These are phyloP conservation scores for Dolichomitus sp. DNA, from an alignment of 2,888 invertebrate species.

Conservation along the genomic window DNA sequence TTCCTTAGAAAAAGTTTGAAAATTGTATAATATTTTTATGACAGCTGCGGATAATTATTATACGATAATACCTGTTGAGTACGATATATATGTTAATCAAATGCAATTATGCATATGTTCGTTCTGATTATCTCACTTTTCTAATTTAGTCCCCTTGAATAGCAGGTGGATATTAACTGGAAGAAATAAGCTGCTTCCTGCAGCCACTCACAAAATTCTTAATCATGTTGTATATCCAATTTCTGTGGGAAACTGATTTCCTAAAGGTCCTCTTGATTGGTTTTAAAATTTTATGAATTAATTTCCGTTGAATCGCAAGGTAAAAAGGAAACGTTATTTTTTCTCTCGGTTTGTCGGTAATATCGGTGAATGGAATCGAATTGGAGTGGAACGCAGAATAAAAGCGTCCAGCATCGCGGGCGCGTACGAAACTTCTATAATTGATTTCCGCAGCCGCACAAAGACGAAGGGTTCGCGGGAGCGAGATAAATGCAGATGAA, in stretches of 20 bases:
- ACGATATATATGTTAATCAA: too few relatives aligned
- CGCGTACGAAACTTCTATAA: slow-evolving; percentile 68
- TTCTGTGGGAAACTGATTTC: slow-evolving; percentile 41
- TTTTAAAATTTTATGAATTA: slow-evolving; percentile 61
- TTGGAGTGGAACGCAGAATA: slow-evolving; percentile 63
- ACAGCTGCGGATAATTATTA: too few relatives aligned
- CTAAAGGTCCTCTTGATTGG: slow-evolving; percentile 41
- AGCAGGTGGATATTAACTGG: neutral
- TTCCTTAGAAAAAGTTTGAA: too few relatives aligned
- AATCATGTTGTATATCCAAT: slow-evolving; percentile 38
- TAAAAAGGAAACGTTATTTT: slow-evolving; percentile 46
- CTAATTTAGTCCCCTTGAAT: neutral
- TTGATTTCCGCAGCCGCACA: slow-evolving; percentile 69
- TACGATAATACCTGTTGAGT: too few relatives aligned
- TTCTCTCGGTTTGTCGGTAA: neutral
- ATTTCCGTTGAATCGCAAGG: slow-evolving; percentile 51
- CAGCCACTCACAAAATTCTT: slow-evolving; percentile 2
- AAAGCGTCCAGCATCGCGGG: slow-evolving; percentile 57
- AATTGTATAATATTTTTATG: too few relatives aligned
- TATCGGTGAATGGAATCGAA: slow-evolving; percentile 64
- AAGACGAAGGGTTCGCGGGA: slow-evolving; percentile 61
- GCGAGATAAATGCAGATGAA: slow-evolving; percentile 32
- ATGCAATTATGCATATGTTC: too few relatives aligned
- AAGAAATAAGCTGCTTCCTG: slow-evolving; percentile 2
- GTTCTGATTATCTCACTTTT: neutral